Conservation (phyloP, 2,797 vertebrate species). For the Taeniopygia guttata region DNA sequence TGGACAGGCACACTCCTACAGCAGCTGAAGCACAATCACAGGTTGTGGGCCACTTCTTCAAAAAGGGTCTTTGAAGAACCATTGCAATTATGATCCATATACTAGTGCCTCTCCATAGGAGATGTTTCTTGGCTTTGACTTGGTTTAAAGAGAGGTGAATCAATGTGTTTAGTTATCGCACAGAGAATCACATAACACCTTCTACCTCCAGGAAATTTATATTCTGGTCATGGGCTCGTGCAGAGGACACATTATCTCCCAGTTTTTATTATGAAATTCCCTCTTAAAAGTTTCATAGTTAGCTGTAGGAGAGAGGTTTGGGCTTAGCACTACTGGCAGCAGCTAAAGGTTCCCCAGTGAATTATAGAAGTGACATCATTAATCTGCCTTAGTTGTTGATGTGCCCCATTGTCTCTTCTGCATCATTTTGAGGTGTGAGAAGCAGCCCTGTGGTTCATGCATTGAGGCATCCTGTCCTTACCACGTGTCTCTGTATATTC, state of each 20-base stretch:
- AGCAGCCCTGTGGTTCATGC: not conserved
- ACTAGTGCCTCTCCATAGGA: not conserved
- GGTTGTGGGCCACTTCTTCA: not conserved
- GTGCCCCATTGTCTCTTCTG: not conserved
- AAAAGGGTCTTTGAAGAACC: not conserved
- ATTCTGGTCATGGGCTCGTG: not conserved
- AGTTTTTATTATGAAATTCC: not conserved
- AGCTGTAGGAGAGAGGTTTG: not conserved
- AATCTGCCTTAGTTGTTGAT: not conserved
- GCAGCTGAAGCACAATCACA: not conserved
- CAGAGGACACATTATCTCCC: not conserved
- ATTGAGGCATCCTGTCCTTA: not conserved
- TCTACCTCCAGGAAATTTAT: not conserved
- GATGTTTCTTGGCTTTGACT: not conserved
- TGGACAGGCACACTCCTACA: not conserved
- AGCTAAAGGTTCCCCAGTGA: not conserved
- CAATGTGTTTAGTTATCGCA: not conserved
- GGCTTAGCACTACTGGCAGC: not conserved
- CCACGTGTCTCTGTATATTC: not conserved
- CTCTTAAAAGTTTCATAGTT: not conserved
- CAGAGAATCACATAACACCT: not conserved
- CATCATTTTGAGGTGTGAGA: not conserved
- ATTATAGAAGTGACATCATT: not conserved
- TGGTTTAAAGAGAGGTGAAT: not conserved
- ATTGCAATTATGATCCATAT: no score